phyloP scores from a whole-genome alignment of 2,888 invertebrate species.

The Rhingia campestris region DNA sequence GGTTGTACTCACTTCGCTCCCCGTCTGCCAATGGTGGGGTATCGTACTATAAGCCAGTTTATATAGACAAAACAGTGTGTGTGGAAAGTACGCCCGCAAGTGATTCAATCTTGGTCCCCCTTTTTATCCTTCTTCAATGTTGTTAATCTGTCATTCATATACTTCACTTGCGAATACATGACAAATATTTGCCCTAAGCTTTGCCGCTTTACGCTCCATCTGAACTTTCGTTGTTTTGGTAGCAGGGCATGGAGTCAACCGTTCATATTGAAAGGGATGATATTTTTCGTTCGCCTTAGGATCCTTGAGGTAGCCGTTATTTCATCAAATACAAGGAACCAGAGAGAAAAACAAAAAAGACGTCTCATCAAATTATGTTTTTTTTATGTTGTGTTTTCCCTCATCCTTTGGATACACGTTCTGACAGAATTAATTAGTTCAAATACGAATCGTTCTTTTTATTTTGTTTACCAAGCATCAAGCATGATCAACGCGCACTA shows the following conservation, averaged over 20 bases:
- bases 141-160: conserved; percentile 69
- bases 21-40: conserved; percentile 10
- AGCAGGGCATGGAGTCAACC: not conserved
- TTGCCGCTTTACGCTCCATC: not conserved
- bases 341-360: conserved; percentile 2
- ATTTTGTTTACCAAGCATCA: not conserved
- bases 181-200: conserved; percentile 65
- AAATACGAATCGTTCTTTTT: conserved; percentile 41
- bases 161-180: conserved; percentile 69
- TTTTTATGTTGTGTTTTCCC: conserved; percentile 15
- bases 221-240: conserved; percentile 8
- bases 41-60: conserved; percentile 39
- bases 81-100: conserved; percentile 54
- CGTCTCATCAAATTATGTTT: conserved; percentile 46
- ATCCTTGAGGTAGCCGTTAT: conserved; percentile 20
- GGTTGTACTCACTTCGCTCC: conserved; percentile 48
- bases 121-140: conserved; percentile 43
- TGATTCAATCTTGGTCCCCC: conserved; percentile 55
- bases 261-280: conserved; percentile 27
- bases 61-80: conserved; percentile 45
- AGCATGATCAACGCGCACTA: conserved; percentile 43
- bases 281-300: conserved; percentile 29
- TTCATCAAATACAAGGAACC: conserved; percentile 4
- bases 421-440: conserved; percentile 33
- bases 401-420: conserved; percentile 3